Conservation (phyloP, 2,797 vertebrate species). For the Micromesistius poutassou region DNA sequence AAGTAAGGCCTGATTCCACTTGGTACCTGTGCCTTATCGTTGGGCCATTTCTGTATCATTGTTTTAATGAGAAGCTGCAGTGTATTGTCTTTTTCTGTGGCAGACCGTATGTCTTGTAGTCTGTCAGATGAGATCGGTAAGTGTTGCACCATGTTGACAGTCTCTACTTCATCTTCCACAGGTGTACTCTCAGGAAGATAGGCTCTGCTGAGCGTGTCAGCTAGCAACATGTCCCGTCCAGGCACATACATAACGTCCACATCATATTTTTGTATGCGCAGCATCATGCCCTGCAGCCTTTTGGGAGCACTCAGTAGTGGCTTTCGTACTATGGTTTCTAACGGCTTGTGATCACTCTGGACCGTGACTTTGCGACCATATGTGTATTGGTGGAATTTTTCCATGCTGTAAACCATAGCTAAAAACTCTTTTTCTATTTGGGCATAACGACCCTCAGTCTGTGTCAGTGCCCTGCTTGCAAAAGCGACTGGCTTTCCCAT, state of each 20-base stretch:
- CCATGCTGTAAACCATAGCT: conserved; percentile 17
- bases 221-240: conserved; percentile 17
- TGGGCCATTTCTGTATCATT: conserved; percentile 6
- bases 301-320: conserved; percentile 21
- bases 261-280: conserved; percentile 24
- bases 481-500: conserved; percentile 14
- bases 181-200: conserved; percentile 15
- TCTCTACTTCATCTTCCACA: conserved; percentile 26
- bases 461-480: too few relatives aligned
- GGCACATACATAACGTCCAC: conserved; percentile 20
- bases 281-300: conserved; percentile 25
- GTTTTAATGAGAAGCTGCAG: conserved; percentile 12
- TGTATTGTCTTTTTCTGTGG: conserved; percentile 7
- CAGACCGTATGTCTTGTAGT: background rate
- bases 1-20: conserved; percentile 3
- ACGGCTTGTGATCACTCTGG: conserved; percentile 20
- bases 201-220: conserved; percentile 23
- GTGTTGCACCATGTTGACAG: conserved; percentile 25
- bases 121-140: conserved; percentile 18
- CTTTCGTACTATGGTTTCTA: conserved; percentile 20
- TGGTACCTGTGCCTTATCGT: conserved; percentile 5
- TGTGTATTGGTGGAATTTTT: conserved; percentile 26
- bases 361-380: conserved; percentile 16
- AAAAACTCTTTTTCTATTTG: conserved; percentile 12
- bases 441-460: too few relatives aligned